Evolutionary conservation across 2,113 vertebrate genomes (phyloP).

Genomic region (Globicephala melas): DNA sequence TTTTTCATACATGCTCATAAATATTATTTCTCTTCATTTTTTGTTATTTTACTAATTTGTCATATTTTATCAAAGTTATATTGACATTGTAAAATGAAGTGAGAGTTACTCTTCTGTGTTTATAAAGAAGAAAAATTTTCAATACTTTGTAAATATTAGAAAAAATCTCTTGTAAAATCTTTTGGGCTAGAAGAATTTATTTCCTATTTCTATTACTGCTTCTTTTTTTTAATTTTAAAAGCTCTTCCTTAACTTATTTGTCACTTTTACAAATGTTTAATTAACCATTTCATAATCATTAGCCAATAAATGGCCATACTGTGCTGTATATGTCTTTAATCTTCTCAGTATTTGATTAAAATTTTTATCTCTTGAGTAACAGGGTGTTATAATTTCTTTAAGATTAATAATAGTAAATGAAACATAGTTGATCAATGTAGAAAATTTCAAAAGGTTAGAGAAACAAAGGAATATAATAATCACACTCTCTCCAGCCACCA

Average conservation of each 20-base stretch:
- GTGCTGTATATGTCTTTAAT: not conserved
- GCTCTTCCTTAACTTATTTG: not conserved
- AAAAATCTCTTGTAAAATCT: not conserved
- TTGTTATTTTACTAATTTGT: not conserved
- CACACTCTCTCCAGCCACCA: not conserved
- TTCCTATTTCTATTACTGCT: not conserved
- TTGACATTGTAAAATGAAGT: not conserved
- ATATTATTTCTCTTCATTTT: not conserved
- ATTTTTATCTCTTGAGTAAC: not conserved
- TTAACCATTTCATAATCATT: not conserved
- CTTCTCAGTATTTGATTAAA: not conserved
- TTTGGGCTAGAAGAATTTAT: not conserved
- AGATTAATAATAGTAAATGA: not conserved
- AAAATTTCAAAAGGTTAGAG: not conserved
- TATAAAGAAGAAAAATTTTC: not conserved
- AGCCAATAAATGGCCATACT: not conserved
- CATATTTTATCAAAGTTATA: not conserved
- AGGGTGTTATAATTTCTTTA: not conserved
- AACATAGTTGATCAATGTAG: not conserved
- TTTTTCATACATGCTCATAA: not conserved
- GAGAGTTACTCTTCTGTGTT: not conserved
- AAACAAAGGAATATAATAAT: not conserved
- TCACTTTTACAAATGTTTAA: not conserved
- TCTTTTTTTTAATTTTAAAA: not conserved
- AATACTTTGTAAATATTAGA: not conserved